Evolutionary conservation across 2,888 invertebrate genomes (phyloP).

Genomic region (Alviniconcha strummeri): DNA sequence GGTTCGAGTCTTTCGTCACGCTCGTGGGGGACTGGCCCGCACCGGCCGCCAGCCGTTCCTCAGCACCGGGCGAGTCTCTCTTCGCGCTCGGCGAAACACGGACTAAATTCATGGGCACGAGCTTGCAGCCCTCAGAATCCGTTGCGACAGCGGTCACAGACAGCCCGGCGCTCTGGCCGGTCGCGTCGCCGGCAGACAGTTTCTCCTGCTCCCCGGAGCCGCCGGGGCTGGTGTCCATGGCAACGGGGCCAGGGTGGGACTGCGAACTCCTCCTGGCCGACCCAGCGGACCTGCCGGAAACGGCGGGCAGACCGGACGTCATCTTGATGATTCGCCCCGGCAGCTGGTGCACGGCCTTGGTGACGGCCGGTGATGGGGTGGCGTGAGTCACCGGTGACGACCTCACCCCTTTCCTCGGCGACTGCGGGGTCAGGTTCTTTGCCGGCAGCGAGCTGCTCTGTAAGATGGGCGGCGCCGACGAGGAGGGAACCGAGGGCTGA

Average conservation of each 20-base stretch:
- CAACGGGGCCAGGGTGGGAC: too few species aligned
- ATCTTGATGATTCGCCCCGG: constrained; percentile 1
- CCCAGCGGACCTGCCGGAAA: not conserved
- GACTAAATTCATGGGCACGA: too few species aligned
- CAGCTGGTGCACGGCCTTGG: not conserved
- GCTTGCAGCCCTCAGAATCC: too few species aligned
- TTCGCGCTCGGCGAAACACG: not conserved
- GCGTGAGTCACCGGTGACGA: not conserved
- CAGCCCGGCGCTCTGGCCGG: too few species aligned
- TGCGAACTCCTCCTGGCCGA: not conserved
- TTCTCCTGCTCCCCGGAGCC: too few species aligned
- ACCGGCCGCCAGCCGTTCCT: too few species aligned
- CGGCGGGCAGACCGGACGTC: not conserved
- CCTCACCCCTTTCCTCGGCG: not conserved
- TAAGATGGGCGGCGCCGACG: not conserved
- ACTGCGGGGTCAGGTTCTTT: not conserved
- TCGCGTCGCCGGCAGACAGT: too few species aligned
- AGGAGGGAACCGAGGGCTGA: too few species aligned
- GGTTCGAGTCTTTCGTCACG: too few species aligned
- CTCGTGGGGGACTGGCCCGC: too few species aligned
- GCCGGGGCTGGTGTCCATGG: too few species aligned
- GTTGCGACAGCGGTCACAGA: too few species aligned
- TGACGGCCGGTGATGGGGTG: not conserved
- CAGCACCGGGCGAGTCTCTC: not conserved
- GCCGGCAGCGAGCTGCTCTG: constrained; percentile 4